Percentiles rank a stretch among this genome's conserved stretches.
Evolutionary conservation across 2,797 vertebrate species (phyloP).

Genomic region (Spheniscus humboldti): DNA sequence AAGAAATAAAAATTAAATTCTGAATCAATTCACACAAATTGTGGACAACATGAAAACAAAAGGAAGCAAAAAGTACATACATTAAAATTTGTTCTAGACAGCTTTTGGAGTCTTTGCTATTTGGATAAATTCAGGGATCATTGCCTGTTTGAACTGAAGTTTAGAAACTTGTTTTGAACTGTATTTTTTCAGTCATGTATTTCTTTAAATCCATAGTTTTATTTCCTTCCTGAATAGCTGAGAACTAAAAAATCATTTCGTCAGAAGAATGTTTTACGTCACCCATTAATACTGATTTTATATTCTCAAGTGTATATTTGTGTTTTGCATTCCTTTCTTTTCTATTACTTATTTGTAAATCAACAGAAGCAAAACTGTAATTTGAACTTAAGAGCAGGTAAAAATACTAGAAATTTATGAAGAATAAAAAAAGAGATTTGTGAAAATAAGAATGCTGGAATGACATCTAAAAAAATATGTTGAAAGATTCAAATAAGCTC

Average conservation of each 20-base stretch:
- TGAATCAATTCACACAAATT: neutral
- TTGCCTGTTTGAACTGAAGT: neutral
- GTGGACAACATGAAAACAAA: neutral
- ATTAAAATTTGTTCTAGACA: neutral
- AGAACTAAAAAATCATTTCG: neutral
- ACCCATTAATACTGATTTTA: neutral
- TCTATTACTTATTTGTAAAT: neutral
- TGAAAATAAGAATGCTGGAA: neutral
- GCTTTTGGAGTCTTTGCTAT: neutral
- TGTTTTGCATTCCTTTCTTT: neutral
- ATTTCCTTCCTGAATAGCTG: neutral
- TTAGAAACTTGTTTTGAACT: neutral
- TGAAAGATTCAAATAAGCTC: neutral
- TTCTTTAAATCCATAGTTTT: neutral
- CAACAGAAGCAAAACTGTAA: neutral
- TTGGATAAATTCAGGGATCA: neutral
- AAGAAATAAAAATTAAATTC: neutral
- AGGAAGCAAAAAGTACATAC: neutral
- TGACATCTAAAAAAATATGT: neutral
- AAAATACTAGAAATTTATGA: neutral
- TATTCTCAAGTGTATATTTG: neutral
- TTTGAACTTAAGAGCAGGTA: neutral
- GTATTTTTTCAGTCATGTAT: neutral
- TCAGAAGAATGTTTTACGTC: neutral
- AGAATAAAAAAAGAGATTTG: neutral